phyloP scores from a whole-genome alignment of 2,888 invertebrate genomes.

The Sycophila texana region DNA sequence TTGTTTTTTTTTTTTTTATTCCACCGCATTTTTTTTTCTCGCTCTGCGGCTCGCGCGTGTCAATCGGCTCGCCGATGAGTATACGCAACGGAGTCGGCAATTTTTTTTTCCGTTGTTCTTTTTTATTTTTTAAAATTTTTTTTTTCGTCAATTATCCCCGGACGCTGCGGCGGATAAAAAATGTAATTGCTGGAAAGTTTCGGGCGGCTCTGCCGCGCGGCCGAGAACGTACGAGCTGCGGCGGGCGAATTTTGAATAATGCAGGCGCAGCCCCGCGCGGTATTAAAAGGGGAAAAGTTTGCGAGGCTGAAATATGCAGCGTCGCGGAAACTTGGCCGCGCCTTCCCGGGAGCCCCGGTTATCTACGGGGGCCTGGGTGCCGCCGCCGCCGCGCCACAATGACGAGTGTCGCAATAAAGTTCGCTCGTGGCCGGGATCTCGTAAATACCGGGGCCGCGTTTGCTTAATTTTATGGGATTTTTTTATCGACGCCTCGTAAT shows the following conservation, averaged over 20 bases:
- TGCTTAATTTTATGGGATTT: constrained; percentile 75
- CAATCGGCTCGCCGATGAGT: constrained; percentile 38
- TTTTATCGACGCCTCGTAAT: constrained; percentile 75
- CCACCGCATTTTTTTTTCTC: neutral
- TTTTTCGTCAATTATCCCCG: constrained; percentile 47
- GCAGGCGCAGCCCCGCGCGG: neutral
- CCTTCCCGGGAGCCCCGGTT: neutral
- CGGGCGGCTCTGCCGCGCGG: neutral
- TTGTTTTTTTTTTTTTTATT: constrained; percentile 24
- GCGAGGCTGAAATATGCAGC: constrained; percentile 36
- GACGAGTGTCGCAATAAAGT: constrained; percentile 52
- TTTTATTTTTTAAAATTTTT: too few relatives aligned
- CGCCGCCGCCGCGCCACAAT: constrained; percentile 27
- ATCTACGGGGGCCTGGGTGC: too few relatives aligned
- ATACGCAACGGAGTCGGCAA: constrained; percentile 20
- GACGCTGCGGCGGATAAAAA: constrained; percentile 18
- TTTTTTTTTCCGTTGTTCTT: constrained; percentile 50
- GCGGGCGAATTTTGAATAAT: constrained; percentile 39
- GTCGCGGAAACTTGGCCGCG: constrained; percentile 21
- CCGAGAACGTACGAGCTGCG: neutral
- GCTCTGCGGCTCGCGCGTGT: constrained; percentile 16
- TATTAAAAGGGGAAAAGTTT: constrained; percentile 50
- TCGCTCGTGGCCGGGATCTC: constrained; percentile 37
- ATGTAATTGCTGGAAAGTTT: constrained; percentile 46
- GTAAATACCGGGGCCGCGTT: constrained; percentile 57